Conservation (phyloP, 1,140 invertebrate genomes). For the Microplitis mediator region DNA sequence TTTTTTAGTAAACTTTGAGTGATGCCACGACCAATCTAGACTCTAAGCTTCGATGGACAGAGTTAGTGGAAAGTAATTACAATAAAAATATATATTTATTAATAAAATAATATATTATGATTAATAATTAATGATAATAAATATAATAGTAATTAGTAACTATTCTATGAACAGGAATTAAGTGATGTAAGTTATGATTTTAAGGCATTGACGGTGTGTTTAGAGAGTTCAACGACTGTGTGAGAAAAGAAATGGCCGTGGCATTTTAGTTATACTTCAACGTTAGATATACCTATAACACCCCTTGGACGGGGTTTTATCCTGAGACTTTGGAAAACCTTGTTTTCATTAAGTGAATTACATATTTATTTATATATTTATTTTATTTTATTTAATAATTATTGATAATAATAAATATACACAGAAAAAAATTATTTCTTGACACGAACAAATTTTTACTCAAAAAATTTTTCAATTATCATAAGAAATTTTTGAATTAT, state of each 20-base stretch:
- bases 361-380: not conserved
- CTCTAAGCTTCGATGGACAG: not conserved
- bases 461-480: too few species aligned
- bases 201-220: conserved; percentile 2
- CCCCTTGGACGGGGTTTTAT: not conserved
- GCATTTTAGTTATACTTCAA: not conserved
- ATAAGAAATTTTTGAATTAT: too few species aligned
- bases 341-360: conserved; percentile 3
- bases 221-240: not conserved
- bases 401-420: not conserved
- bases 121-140: not conserved
- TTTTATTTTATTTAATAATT: not conserved
- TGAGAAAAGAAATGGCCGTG: not conserved
- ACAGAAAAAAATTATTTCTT: too few species aligned
- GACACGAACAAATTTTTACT: too few species aligned
- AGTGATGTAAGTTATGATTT: too few species aligned
- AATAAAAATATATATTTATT: too few species aligned
- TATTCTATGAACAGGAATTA: not conserved
- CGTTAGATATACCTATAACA: too few species aligned
- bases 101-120: not conserved
- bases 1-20: not conserved
- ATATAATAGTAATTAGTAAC: not conserved
- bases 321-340: conserved; percentile 29
- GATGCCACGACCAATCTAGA: not conserved
- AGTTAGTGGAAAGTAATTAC: not conserved